A percentile compares a stretch with the other conserved stretches of the same genome.
Conservation (phyloP, 1,140 invertebrate genomes). For the Drosophila dunni region DNA sequence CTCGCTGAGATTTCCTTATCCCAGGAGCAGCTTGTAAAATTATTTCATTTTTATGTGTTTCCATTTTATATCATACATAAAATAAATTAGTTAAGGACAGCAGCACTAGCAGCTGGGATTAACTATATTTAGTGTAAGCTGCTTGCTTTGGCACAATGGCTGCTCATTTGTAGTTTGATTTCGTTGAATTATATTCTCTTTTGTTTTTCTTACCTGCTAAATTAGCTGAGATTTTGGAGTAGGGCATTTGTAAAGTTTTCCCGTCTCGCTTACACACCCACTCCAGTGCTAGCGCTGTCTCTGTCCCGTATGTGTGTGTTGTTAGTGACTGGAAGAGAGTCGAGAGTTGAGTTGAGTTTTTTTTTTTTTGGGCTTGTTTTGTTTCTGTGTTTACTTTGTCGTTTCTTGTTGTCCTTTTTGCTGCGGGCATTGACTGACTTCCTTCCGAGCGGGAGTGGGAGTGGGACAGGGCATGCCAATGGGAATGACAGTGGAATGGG, state of each 20-base stretch:
- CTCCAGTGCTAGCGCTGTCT: not conserved
- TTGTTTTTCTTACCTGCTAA: constrained; percentile 44
- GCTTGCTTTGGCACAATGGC: constrained; percentile 13
- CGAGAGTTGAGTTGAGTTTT: constrained; percentile 5
- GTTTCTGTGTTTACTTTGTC: constrained; percentile 78
- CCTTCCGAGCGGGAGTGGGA: constrained; percentile 49
- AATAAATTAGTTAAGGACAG: not conserved
- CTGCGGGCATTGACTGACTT: constrained; percentile 81
- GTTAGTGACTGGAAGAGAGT: not conserved
- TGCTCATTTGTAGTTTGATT: constrained; percentile 32
- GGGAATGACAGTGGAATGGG: constrained; percentile 31
- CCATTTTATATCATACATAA: too few species aligned
- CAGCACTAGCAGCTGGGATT: not conserved
- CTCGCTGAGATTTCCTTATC: too few species aligned
- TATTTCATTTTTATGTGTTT: too few species aligned
- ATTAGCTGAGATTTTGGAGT: constrained; percentile 44
- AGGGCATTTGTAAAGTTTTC: constrained; percentile 40
- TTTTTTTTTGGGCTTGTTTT: constrained; percentile 54
- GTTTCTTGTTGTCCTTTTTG: constrained; percentile 69
- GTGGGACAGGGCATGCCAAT: constrained; percentile 5
- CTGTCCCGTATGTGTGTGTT: not conserved
- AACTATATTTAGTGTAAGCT: constrained; percentile 5
- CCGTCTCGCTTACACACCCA: not conserved
- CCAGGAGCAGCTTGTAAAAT: too few species aligned
- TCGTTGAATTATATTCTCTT: constrained; percentile 7